phyloP scores from a whole-genome alignment of 2,113 vertebrate species.

The Balaenoptera acutorostrata region DNA sequence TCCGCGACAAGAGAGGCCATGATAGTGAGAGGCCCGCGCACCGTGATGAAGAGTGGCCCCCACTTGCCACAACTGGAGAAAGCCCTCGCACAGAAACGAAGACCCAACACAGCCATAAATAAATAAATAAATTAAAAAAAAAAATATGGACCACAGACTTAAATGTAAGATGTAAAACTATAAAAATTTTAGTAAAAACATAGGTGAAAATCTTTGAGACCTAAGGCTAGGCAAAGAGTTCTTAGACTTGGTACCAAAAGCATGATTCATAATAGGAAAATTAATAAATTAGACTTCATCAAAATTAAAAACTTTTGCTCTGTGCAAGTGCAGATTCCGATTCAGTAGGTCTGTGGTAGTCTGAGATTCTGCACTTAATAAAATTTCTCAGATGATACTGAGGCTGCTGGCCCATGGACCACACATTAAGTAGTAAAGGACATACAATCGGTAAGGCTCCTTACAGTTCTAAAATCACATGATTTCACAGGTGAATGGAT shows the following conservation, averaged over 20 bases:
- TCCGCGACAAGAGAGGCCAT: too few relatives aligned
- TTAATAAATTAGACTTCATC: not conserved
- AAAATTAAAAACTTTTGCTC: not conserved
- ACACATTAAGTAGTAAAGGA: not conserved
- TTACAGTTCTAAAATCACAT: not conserved
- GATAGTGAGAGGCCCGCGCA: too few relatives aligned
- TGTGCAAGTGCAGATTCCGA: not conserved
- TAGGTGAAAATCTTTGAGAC: not conserved
- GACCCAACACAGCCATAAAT: too few relatives aligned
- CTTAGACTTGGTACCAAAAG: not conserved
- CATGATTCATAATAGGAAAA: not conserved
- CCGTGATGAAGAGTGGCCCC: too few relatives aligned
- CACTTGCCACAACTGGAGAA: too few relatives aligned
- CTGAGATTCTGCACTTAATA: not conserved
- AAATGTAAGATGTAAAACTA: not conserved
- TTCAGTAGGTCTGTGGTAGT: not conserved
- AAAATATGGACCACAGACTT: not conserved
- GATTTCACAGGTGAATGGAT: not conserved
- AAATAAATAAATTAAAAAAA: too few relatives aligned
- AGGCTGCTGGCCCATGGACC: not conserved
- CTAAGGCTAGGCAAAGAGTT: not conserved
- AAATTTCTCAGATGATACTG: not conserved
- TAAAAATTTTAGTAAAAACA: not conserved
- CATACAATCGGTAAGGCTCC: not conserved
- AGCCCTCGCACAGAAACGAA: too few relatives aligned